Conservation (phyloP, 2,113 vertebrate species). For the Delphinapterus leucas region DNA sequence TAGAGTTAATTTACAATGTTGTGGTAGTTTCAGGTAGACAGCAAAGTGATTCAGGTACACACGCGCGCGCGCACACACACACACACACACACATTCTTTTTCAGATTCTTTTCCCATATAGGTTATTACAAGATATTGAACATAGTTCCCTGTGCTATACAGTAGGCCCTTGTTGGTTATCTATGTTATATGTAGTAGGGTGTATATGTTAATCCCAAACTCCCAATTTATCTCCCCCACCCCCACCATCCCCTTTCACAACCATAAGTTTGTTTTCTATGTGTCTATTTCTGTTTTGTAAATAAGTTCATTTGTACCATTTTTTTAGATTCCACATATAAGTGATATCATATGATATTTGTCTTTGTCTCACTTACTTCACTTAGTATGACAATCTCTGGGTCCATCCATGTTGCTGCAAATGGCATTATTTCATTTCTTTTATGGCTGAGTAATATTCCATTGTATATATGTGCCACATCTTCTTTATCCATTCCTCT, state of each 20-base stretch:
- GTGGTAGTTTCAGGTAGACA: not conserved
- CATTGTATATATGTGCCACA: not conserved
- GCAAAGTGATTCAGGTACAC: not conserved
- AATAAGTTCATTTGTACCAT: not conserved
- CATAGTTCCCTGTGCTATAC: not conserved
- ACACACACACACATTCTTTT: not conserved
- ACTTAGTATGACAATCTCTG: not conserved
- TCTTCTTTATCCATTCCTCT: not conserved
- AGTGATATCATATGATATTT: not conserved
- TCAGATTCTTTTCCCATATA: not conserved
- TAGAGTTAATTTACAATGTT: not conserved
- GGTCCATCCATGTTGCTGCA: not conserved
- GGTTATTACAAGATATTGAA: not conserved
- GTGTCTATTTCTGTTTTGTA: not conserved
- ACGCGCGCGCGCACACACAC: not conserved
- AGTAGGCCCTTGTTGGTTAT: not conserved
- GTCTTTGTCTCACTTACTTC: too few species aligned
- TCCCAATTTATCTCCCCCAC: not conserved
- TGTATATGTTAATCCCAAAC: too few species aligned
- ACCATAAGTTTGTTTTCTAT: not conserved
- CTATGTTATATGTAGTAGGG: too few species aligned
- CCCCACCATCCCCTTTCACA: not conserved
- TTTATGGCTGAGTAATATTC: not conserved
- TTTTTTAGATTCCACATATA: not conserved
- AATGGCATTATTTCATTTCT: not conserved